Evolutionary conservation across 1,140 invertebrate genomes (phyloP).

Genomic region (Oscheius sp.): DNA sequence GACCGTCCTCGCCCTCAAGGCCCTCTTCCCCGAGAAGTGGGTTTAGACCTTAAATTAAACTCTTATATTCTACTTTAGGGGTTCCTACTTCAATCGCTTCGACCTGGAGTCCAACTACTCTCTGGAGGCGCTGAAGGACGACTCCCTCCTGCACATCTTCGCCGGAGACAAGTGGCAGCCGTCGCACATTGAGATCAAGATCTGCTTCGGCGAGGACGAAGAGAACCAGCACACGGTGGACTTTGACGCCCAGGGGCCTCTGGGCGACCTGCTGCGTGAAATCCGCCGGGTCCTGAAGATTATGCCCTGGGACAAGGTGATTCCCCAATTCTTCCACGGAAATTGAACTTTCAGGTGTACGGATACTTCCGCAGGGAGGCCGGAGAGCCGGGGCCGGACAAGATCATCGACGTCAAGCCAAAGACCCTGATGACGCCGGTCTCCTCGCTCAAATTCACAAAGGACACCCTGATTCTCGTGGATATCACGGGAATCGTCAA

Average conservation of each 20-base stretch:
- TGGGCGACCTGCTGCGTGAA: slow-evolving; percentile 45
- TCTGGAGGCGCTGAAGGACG: slow-evolving; percentile 47
- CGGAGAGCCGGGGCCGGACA: slow-evolving; percentile 31
- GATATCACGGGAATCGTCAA: slow-evolving; percentile 44
- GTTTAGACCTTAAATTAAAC: too few relatives aligned
- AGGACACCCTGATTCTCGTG: slow-evolving; percentile 40
- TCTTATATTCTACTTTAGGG: too few relatives aligned
- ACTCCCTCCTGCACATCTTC: not conserved
- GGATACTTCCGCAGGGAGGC: slow-evolving; percentile 44
- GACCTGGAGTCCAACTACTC: slow-evolving; percentile 43
- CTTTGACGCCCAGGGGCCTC: slow-evolving; percentile 28
- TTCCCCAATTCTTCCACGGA: not conserved
- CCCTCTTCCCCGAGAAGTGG: slow-evolving; percentile 46
- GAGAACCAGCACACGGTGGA: slow-evolving; percentile 34
- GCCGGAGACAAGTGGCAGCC: not conserved
- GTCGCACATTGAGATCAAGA: not conserved
- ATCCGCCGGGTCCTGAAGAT: slow-evolving; percentile 41
- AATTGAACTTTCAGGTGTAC: slow-evolving; percentile 39
- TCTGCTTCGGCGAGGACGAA: slow-evolving; percentile 42
- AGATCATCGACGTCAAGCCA: slow-evolving; percentile 30
- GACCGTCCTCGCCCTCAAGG: slow-evolving; percentile 46
- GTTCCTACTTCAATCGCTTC: slow-evolving; percentile 42
- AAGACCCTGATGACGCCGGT: slow-evolving; percentile 25
- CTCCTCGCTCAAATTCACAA: slow-evolving; percentile 31
- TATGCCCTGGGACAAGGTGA: slow-evolving; percentile 45